These are phyloP conservation scores for Chamaetylas fuelleborni DNA, from an alignment of 2,113 vertebrate species.

Conservation along the genomic window DNA sequence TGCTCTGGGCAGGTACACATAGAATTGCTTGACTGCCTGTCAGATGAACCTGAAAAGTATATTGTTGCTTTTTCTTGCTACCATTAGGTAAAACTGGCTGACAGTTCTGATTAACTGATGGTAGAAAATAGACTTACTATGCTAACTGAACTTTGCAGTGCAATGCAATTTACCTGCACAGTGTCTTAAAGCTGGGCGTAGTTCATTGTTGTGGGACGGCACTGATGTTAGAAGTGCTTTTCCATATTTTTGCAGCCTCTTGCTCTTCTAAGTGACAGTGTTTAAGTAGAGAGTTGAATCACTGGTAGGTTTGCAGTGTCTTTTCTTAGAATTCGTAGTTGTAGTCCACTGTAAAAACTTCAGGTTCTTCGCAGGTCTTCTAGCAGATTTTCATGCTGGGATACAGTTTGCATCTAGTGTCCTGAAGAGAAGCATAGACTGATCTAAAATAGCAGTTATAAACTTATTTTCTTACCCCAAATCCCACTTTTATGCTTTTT, in stretches of 20 bases:
- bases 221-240: constrained; percentile 21
- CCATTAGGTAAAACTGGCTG: constrained; percentile 23
- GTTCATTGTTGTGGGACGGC: constrained; percentile 38
- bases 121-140: constrained; percentile 3
- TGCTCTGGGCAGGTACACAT: constrained; percentile 88
- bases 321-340: constrained; percentile 21
- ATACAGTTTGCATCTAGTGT: background rate
- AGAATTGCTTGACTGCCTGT: constrained; percentile 35
- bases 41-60: constrained; percentile 42
- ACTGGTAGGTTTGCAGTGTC: background rate
- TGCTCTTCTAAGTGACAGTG: background rate
- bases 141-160: constrained; percentile 8
- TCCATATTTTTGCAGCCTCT: constrained; percentile 27
- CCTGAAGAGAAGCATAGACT: constrained; percentile 56
- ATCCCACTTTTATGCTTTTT: background rate
- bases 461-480: background rate
- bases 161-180: constrained; percentile 65
- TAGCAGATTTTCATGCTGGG: background rate
- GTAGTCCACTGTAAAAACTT: constrained; percentile 24
- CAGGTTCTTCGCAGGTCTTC: constrained; percentile 26
- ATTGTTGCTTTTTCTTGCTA: constrained; percentile 11
- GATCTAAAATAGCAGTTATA: background rate
- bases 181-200: constrained; percentile 16
- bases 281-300: background rate
- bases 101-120: background rate